Evolutionary conservation across 2,888 invertebrate species (phyloP), one percentile per base, ranked within the genome.

Genomic region (Formica aserva): DNA sequence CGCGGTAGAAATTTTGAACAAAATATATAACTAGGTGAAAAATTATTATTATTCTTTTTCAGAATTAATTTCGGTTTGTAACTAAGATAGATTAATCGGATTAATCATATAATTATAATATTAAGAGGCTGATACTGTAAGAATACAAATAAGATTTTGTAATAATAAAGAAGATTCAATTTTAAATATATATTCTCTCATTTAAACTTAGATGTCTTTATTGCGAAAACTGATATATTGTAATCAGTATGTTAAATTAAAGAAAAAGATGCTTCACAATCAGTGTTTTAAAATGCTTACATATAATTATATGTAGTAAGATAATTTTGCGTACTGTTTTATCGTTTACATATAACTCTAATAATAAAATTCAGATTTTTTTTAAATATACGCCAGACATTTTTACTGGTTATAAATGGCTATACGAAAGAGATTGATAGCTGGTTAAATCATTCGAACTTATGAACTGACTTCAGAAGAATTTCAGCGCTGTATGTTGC

Each of bases 251-350:
- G 45, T 63, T 75, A 15, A 75, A 48, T 66, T 65, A 52, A 62
- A 45, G 45, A 45, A 45, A 38, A 45, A 26, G 3, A 52, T 35
- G 52, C 11, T 52, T 63, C 32, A 18, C 15, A 62, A 74, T n/a
- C 62, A 29, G 9, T 74, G 5, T n/a, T n/a, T 52, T 62, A 45
- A 74, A 74, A 60, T 74, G 48, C 22, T 26, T 65, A 52, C 13
- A 41, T 35, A 29, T 52, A n/a, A n/a, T 1, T 60, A 8, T 32
- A 57, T 0, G 29, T 45, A 15, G 18, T 45, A 65, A 2, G 48
- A 76, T 76, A 76, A 65, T 76, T 76, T 76, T 35, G 6, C 62
- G 2, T 15, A 35, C 6, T 63, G 11, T 26, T 76, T 63, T 32
- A 75, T 63, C 65, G 22, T 48, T 65, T 35, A 26, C 65, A 48